Percentiles rank a stretch among this genome's conserved stretches.
Conservation (phyloP, 2,888 invertebrate species). For the Troides oblongomaculatus region DNA sequence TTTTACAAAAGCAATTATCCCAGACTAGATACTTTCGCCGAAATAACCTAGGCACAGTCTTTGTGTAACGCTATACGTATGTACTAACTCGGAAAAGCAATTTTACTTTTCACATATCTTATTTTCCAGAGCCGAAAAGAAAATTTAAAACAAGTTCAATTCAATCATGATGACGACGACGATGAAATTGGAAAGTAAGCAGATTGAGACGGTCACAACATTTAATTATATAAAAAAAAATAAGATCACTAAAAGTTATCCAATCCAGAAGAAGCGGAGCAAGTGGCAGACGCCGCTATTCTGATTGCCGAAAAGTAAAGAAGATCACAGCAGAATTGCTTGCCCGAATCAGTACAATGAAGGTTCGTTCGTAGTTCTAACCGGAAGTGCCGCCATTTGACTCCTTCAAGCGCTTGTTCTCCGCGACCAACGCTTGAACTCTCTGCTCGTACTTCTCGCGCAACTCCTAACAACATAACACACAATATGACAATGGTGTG, state of each 20-base stretch:
- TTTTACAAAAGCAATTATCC: slow-evolving; percentile 4
- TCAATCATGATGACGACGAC: too few species aligned
- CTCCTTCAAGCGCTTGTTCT: slow-evolving; percentile 70
- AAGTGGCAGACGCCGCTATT: not conserved
- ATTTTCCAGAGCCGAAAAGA: too few species aligned
- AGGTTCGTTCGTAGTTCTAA: not conserved
- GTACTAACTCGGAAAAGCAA: too few species aligned
- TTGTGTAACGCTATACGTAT: not conserved
- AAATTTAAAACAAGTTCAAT: too few species aligned
- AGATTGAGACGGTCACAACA: too few species aligned
- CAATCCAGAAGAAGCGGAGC: too few species aligned
- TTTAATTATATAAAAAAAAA: too few species aligned
- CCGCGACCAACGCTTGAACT: slow-evolving; percentile 76
- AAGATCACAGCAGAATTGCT: too few species aligned
- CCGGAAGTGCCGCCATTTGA: slow-evolving; percentile 16
- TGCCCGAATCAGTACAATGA: too few species aligned
- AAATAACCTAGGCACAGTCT: slow-evolving; percentile 1
- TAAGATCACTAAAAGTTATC: too few species aligned
- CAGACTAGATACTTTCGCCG: not conserved
- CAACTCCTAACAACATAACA: slow-evolving; percentile 70
- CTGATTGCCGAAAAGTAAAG: not conserved
- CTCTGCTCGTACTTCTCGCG: slow-evolving; percentile 84
- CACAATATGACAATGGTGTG: not conserved
- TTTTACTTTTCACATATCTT: too few species aligned
- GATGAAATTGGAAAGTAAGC: too few species aligned